A percentile compares a stretch with the other conserved stretches of the same genome.
These are phyloP conservation scores for Perdita meconis DNA, from an alignment of 2,888 invertebrate genomes.

Conservation along the genomic window DNA sequence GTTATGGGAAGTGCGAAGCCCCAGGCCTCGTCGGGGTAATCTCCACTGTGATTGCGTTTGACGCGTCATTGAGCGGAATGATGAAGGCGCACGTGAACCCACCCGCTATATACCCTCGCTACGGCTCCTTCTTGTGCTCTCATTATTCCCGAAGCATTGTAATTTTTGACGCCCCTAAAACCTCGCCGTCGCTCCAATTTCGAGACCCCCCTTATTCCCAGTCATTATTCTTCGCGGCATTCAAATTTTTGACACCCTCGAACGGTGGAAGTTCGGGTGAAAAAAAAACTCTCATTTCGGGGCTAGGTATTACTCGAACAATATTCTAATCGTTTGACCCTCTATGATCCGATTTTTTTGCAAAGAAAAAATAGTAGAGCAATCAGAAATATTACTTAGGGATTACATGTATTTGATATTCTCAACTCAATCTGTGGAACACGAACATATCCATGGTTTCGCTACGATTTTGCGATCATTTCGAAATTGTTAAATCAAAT, in stretches of 20 bases:
- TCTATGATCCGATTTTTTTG: no score
- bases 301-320: background rate
- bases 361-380: no score
- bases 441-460: no score
- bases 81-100: slow-evolving; percentile 74
- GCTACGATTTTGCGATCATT: no score
- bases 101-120: slow-evolving; percentile 53
- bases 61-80: slow-evolving; percentile 81
- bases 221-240: background rate
- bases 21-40: slow-evolving; percentile 75
- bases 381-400: no score
- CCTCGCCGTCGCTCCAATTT: slow-evolving; percentile 8
- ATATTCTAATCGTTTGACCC: background rate
- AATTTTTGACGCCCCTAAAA: slow-evolving; percentile 55
- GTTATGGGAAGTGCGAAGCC: slow-evolving; percentile 77
- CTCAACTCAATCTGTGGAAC: no score
- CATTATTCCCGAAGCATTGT: slow-evolving; percentile 62
- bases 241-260: background rate
- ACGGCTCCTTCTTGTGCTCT: slow-evolving; percentile 55
- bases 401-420: no score
- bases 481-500: no score
- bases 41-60: slow-evolving; percentile 80
- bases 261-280: no score
- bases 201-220: background rate
- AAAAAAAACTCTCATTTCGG: no score